Base-by-base conservation (phyloP, 2,888 invertebrate species). In the Entomobrya multifasciata region DNA sequence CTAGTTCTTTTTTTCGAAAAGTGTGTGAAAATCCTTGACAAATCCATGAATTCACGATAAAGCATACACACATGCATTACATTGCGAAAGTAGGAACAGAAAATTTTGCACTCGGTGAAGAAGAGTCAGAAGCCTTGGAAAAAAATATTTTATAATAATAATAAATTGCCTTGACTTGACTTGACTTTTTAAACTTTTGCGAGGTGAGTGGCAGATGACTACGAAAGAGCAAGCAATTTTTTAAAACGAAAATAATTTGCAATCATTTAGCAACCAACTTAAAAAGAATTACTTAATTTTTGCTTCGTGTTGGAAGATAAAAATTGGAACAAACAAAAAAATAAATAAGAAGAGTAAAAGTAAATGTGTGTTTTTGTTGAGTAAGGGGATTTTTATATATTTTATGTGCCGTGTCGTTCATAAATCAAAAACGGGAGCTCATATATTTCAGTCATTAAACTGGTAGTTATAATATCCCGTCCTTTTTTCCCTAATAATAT, bases 1-100 rank as follows among this genome's bases (percentile, higher is more conserved):
- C 65, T 60, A 77, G 41, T 36, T 76, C 44, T 60, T 60, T 62
- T 60, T 55, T 52, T 67, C 49, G 17, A 80, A 83, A 86, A 67
- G 74, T 80, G 80, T 86, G 86, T 80, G 86, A 86, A 86, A 72
- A 86, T 72, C 86, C 86, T 86, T 86, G 80, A 72, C 65, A 62
- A 47, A 70, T 79, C 78, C 82, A 82, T 74, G 67, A 82, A 62
- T 47, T 25, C n/a, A 27, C 13, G 44, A 41, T 49, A 70, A 67
- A 25, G 44, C 47, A 13, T 49, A 70, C 49, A 49, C 36, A 36
- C 8, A 8, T 36, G 8, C 4, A 36, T 47, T n/a, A 17, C 10
- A 65, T 86, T 86, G 65, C 80, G 80, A 86, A 86, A 86, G 62
- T 74, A 80, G 80, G 84, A 85, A 78, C 84, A 78, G 49, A 65